These are phyloP conservation scores for Apteryx owenii DNA, from an alignment of 2,113 vertebrate genomes.

Conservation along the genomic window DNA sequence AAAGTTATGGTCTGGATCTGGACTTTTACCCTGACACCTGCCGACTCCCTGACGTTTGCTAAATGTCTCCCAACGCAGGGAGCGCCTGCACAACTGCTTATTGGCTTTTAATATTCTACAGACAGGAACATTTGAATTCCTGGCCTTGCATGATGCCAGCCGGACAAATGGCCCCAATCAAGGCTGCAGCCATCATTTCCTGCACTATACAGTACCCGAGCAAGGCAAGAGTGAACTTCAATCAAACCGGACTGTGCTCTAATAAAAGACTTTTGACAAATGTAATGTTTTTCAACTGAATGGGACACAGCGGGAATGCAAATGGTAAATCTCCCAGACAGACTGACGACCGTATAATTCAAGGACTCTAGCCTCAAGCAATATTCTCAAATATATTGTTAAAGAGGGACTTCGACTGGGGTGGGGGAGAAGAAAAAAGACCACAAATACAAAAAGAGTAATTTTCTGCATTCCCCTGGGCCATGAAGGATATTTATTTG, in stretches of 20 bases:
- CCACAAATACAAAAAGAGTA: background rate
- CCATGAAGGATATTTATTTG: background rate
- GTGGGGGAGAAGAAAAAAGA: background rate
- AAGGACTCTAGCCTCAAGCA: background rate
- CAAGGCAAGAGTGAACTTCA: background rate
- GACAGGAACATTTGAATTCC: background rate
- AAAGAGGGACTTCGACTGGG: background rate
- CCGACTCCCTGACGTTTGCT: background rate
- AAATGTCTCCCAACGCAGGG: background rate
- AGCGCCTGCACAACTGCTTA: rapidly evolving
- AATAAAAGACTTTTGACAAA: background rate
- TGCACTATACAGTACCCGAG: background rate
- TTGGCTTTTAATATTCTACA: background rate
- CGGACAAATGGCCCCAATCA: rapidly evolving
- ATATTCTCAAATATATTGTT: background rate
- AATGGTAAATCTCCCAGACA: constrained; percentile 12
- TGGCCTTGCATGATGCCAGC: background rate
- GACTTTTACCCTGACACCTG: background rate
- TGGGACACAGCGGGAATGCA: background rate
- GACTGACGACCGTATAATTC: background rate
- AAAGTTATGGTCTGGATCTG: background rate
- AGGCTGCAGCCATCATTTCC: background rate
- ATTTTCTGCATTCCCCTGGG: background rate
- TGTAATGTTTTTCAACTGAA: background rate
- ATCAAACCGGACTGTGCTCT: background rate